Percentiles rank a stretch among this genome's conserved stretches.
phyloP scores from a whole-genome alignment of 2,797 vertebrate species.

The Ptychobarbus kaznakovi region DNA sequence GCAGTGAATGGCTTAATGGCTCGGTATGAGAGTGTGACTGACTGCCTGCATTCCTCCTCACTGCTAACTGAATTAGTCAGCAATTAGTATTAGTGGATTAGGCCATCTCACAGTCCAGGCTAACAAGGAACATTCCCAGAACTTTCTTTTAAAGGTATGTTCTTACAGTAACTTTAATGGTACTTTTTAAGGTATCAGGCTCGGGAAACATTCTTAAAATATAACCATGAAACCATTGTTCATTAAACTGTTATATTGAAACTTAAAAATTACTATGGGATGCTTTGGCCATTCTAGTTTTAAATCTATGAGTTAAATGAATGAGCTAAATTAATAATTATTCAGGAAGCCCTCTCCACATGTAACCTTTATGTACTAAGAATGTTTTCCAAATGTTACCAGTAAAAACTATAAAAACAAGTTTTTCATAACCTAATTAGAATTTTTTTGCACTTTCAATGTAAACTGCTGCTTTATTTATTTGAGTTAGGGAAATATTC shows the following conservation, averaged over 20 bases:
- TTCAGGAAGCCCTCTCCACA: neutral
- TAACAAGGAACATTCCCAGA: slow-evolving; percentile 21
- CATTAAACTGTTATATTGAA: neutral
- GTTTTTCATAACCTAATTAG: neutral
- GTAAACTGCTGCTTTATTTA: neutral
- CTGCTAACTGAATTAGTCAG: slow-evolving; percentile 53
- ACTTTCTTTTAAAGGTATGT: neutral
- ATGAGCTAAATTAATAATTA: neutral
- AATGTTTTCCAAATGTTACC: neutral
- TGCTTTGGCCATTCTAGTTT: neutral
- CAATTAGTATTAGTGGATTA: slow-evolving; percentile 24
- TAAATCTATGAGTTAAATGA: neutral
- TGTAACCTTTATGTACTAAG: neutral
- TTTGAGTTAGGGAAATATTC: neutral
- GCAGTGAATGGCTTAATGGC: slow-evolving; percentile 57
- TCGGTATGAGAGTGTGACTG: slow-evolving; percentile 50
- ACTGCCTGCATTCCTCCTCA: slow-evolving; percentile 39
- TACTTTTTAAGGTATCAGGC: neutral
- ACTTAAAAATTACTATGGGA: neutral
- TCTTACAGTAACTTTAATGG: neutral
- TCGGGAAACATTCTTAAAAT: neutral
- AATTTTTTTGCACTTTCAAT: neutral
- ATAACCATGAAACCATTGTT: neutral
- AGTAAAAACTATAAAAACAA: neutral
- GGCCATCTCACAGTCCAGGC: slow-evolving; percentile 11